Evolutionary conservation across 2,113 vertebrate species (phyloP), one percentile per base, ranked within the genome.

Genomic region (Bos javanicus): DNA sequence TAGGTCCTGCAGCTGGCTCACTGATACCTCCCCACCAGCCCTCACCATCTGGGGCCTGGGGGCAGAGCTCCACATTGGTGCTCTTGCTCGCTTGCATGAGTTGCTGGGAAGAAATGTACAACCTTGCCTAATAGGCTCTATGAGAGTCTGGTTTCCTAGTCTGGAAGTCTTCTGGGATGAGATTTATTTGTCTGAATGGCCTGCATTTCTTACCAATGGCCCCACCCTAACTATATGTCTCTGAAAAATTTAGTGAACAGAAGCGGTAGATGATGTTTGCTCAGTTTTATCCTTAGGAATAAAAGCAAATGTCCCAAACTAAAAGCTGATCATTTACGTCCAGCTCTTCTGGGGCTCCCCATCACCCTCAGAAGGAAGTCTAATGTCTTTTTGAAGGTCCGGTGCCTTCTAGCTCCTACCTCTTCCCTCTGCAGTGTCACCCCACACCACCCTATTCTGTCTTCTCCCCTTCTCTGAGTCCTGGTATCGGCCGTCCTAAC

Each of bases 1-100:
- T 94, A 30, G 94, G 93, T 74, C 19, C 25, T 16, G n/a, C 64
- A 84, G 92, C 95, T 89, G 93, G 56, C 80, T 97, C 6, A 23
- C 83, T 57, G 94, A 71, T 54, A 85, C 62, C 81, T 87, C 57
- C 80, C 74, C 62, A 86, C 10, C 10, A 94, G 80, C 71, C 59
- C 76, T 48, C 6, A 11, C 80, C 80, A 48, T 23, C 83, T 74
- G 84, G 76, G 83, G 36, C 33, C 36, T 36, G 8, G 43, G 28
- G 80, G 48, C 46, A 50, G 62, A 93, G 25, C 33, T 21, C 30
- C 16, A 23, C 13, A 39, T 3, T 10, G 21, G 2, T n/a, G 21
- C 1, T 54, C 17, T 81, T 50, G 59, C 39, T 71, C 33, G 3
- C 30, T 46, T 8, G 3, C 28, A 4, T 46, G 19, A 67, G 50